Base-by-base conservation (phyloP, 2,888 invertebrate genomes). In the Netelia inedita region DNA sequence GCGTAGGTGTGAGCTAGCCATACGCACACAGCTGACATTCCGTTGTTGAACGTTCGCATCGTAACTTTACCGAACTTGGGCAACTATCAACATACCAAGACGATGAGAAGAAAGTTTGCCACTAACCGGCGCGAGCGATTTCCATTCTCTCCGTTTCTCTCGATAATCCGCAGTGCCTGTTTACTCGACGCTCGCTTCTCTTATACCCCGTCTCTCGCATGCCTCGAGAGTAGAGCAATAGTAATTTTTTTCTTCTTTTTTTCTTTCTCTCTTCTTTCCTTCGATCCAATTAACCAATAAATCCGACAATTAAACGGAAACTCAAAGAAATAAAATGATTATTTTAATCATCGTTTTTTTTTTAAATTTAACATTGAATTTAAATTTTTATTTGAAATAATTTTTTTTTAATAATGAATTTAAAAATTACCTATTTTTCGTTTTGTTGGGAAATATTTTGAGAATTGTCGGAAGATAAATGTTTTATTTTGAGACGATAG, bases 71-170 rank as follows among this genome's bases (percentile, higher is more conserved):
- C 79, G 72, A 79, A 79, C 72, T 79, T 79, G 71, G 72, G 28
- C 72, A 79, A 79, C 53, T 55, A 65, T 72, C 28, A 14, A 35
- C 69, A 79, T 53, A 72, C 53, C 79, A 53, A 14, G 23, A 66
- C 78, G 69, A 69, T 69, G 68, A 78, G 57, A 57, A 78, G 78
- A 78, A 76, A 76, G 76, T 76, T 76, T 59, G 57, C 66, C 66
- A 76, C 76, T 76, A 76, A 57, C 35, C 53, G 69, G 23, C 53
- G 23, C 28, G 14, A n/a, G 35, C 79, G 65, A 79, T 79, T 79
- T 79, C 79, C 79, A 79, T 79, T 79, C 72, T 79, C 69, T 71
- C 79, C 69, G 65, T 79, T 79, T 79, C 79, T 79, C 79, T 79
- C 79, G 43, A 79, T 72, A 79, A 79, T 79, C 28, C 61, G 55